Percentiles rank a stretch among this genome's conserved stretches.
These are phyloP conservation scores for Standfussiana lucernea DNA, from an alignment of 2,888 invertebrate genomes.

Conservation along the genomic window DNA sequence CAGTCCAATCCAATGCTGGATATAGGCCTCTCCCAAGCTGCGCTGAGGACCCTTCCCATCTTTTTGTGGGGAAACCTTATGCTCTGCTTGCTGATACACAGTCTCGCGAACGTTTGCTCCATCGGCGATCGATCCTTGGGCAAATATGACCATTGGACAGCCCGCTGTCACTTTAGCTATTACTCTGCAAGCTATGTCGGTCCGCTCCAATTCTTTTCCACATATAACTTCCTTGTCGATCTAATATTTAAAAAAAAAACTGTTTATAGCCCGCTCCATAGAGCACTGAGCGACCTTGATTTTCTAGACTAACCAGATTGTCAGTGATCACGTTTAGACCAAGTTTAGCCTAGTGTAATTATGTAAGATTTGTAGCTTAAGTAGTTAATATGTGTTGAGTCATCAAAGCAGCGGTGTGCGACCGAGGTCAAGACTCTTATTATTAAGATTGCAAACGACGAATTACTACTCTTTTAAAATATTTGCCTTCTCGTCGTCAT, in stretches of 20 bases:
- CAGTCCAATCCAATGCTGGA: neutral
- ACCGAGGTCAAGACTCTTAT: conserved; percentile 7
- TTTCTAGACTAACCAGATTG: neutral
- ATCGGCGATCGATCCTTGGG: neutral
- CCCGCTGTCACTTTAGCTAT: neutral
- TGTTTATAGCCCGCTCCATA: neutral
- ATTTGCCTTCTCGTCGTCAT: neutral
- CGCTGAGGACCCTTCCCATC: neutral
- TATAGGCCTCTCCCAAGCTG: neutral
- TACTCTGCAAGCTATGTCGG: neutral
- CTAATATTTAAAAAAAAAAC: neutral
- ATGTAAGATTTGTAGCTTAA: conserved; percentile 1
- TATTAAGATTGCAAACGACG: neutral
- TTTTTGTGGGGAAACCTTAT: neutral
- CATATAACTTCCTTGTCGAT: neutral
- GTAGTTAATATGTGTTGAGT: too few relatives aligned
- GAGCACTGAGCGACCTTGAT: neutral
- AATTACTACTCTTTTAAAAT: neutral
- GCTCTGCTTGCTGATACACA: neutral
- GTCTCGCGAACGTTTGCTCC: neutral
- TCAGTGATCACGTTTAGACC: neutral
- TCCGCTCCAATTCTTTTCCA: neutral
- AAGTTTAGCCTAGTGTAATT: neutral
- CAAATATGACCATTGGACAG: neutral
- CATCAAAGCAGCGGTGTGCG: neutral